A percentile compares a stretch with the other conserved stretches of the same genome.
These are phyloP conservation scores for Tetraodon nigroviridis DNA, from an alignment of 2,113 vertebrate species.

Conservation along the genomic window DNA sequence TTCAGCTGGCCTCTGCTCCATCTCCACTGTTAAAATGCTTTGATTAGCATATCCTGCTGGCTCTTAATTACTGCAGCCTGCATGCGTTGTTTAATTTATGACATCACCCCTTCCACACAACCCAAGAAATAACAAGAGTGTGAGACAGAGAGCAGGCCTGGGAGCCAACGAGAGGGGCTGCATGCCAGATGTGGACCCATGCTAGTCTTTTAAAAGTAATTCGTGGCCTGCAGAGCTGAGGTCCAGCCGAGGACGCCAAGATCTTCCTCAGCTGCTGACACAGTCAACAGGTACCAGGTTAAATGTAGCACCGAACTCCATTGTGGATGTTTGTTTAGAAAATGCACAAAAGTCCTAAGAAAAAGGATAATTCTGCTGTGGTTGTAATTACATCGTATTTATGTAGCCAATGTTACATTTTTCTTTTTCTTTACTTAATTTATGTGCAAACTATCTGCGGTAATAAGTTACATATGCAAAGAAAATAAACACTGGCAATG, in stretches of 20 bases:
- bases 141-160: constrained; percentile 35
- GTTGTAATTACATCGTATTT: not conserved
- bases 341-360: no score
- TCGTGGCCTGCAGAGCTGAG: constrained; percentile 27
- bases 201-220: constrained; percentile 12
- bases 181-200: constrained; percentile 52
- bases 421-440: no score
- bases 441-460: no score
- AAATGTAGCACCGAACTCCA: not conserved
- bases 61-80: constrained; percentile 55
- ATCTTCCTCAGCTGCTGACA: constrained; percentile 41
- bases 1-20: constrained; percentile 24
- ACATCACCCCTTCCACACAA: constrained; percentile 44
- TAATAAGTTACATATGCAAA: no score
- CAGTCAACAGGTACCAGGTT: constrained; percentile 8
- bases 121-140: constrained; percentile 30
- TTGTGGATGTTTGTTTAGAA: no score
- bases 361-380: no score
- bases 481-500: not conserved
- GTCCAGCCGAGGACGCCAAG: constrained; percentile 26
- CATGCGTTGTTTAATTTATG: constrained; percentile 64
- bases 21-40: constrained; percentile 21
- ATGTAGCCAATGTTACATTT: no score
- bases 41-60: constrained; percentile 56
- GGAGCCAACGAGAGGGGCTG: constrained; percentile 53